Base-by-base conservation (phyloP, 2,888 invertebrate species). In the Argyresthia albistria region DNA sequence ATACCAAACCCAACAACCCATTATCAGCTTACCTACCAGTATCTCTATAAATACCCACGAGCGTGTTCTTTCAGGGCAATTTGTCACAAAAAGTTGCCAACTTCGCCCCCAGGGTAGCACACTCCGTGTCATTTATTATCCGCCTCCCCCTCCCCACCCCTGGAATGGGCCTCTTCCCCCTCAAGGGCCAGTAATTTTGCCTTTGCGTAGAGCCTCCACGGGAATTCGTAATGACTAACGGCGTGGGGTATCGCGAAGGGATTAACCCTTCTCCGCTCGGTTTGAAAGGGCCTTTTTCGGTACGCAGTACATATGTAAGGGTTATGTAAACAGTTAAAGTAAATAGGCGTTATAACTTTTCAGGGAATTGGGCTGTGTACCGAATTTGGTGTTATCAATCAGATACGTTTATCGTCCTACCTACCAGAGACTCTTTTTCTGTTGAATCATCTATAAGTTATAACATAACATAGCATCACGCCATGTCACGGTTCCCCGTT, bases 11-110 rank as follows among this genome's bases (percentile, higher is more conserved):
- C 25, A 25, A n/a, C n/a, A n/a, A n/a, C n/a, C n/a, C 25, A 25
- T 25, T 25, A 25, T 25, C 25, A 25, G 25, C 25, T 25, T 25
- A 25, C 25, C 25, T 25, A 25, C 25, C n/a, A n/a, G 6, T 6
- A 25, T 25, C 25, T 25, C 25, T 25, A 25, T 25, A 25, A 6
- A 25, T 25, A 25, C 3, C 25, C 25, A 25, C 25, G 25, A 25
- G 25, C 25, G 78, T 74, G 50, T 50, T 80, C 80, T 81, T 78
- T 79, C 69, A 70, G 67, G 68, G 79, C 74, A 82, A 84, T 84
- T 83, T 86, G 84, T 83, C 84, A 86, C 79, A 82, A 82, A 84
- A 84, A 84, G 80, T 83, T 80, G 70, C 70, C 73, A 73, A 78
- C 75, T 77, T 73, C 66, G 65, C 73, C 80, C n/a, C 80, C 73